These are phyloP conservation scores for Pammene aurita DNA, from an alignment of 2,888 invertebrate species.

Conservation along the genomic window DNA sequence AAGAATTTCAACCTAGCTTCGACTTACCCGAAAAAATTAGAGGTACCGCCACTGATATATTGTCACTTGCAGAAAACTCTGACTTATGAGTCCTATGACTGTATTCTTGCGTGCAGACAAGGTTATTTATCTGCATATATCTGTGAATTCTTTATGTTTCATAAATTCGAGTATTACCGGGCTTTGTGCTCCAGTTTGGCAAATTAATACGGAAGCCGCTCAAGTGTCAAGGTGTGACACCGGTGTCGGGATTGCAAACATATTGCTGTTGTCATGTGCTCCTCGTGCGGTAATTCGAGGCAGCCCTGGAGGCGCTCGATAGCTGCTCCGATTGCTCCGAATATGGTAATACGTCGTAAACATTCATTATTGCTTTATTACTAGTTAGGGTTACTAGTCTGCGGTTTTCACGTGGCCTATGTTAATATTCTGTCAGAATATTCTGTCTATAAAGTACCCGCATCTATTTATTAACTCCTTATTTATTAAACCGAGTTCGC, in stretches of 20 bases:
- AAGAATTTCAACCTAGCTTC: too few species aligned
- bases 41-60: too few species aligned
- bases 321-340: slow-evolving; percentile 1
- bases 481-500: too few species aligned
- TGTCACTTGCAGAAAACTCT: too few species aligned
- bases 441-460: too few species aligned
- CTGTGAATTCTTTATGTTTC: too few species aligned
- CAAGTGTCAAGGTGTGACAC: slow-evolving; percentile 18
- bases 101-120: too few species aligned
- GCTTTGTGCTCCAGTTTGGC: slow-evolving; percentile 55
- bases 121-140: too few species aligned
- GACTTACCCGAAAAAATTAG: too few species aligned
- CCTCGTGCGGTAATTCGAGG: slow-evolving; percentile 29
- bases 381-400: slow-evolving; percentile 6
- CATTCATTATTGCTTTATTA: slow-evolving; percentile 23
- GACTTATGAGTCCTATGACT: too few species aligned
- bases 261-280: slow-evolving; percentile 8
- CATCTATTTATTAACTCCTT: too few species aligned
- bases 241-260: slow-evolving; percentile 25
- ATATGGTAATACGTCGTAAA: slow-evolving; percentile 11
- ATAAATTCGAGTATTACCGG: background rate
- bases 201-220: slow-evolving; percentile 72
- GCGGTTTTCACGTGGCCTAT: slow-evolving; percentile 4
- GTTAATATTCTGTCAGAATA: background rate
- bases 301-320: slow-evolving; percentile 19